Evolutionary conservation across 1,140 invertebrate species (phyloP).

Genomic region (Eumeta japonica): DNA sequence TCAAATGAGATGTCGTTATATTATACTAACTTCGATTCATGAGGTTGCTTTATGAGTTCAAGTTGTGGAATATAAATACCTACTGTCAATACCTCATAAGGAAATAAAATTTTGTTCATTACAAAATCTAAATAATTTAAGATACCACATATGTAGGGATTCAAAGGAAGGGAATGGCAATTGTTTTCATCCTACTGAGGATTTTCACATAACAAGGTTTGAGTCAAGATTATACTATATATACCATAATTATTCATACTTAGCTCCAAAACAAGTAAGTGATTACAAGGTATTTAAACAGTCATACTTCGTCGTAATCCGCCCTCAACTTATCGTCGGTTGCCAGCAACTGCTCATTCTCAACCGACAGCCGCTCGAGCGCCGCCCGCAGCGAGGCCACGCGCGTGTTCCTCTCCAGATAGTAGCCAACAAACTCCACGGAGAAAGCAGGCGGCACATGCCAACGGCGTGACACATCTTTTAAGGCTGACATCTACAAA

Average conservation of each 20-base stretch:
- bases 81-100: too few relatives aligned
- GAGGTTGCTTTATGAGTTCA: too few relatives aligned
- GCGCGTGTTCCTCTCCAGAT: conserved; percentile 79
- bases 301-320: conserved; percentile 81
- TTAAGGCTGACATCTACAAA: conserved; percentile 65
- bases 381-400: conserved; percentile 76
- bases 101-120: too few relatives aligned
- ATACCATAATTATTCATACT: too few relatives aligned
- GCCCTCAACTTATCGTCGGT: conserved; percentile 71
- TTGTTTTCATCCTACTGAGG: too few relatives aligned
- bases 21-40: too few relatives aligned
- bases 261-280: neutral
- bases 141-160: too few relatives aligned
- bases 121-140: too few relatives aligned
- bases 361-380: conserved; percentile 71
- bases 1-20: too few relatives aligned
- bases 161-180: too few relatives aligned
- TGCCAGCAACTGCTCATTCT: conserved; percentile 70
- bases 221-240: neutral
- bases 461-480: conserved; percentile 89
- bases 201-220: neutral
- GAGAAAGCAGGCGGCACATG: conserved; percentile 89
- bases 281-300: too few relatives aligned
- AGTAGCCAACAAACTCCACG: conserved; percentile 93
- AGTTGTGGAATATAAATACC: too few relatives aligned